Evolutionary conservation across 2,888 invertebrate genomes (phyloP).

Genomic region (Adineta ricciae): DNA sequence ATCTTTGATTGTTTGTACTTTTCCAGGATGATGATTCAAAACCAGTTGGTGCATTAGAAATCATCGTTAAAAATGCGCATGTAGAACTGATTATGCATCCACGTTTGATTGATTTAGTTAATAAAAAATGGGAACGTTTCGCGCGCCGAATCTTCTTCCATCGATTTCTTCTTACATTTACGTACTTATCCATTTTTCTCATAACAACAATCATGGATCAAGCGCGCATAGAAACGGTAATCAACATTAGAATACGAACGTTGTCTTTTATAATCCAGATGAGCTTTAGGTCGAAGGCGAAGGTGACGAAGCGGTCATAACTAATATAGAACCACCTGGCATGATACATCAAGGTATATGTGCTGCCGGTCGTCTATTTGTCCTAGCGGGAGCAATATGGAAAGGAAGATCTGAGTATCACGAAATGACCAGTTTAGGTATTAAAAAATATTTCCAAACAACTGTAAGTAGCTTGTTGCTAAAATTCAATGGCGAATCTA

Average conservation of each 20-base stretch:
- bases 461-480: not conserved
- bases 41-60: not conserved
- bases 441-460: not conserved
- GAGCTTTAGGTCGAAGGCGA: not conserved
- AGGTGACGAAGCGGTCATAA: not conserved
- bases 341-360: not conserved
- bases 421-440: not conserved
- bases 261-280: too few relatives aligned
- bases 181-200: not conserved
- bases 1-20: too few relatives aligned
- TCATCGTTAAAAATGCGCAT: not conserved
- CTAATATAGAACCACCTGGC: not conserved
- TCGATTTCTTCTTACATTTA: not conserved
- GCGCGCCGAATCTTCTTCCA: not conserved
- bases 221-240: not conserved
- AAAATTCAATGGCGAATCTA: too few relatives aligned
- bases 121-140: conserved; percentile 18
- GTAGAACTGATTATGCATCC: conserved; percentile 12
- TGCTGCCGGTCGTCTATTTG: not conserved
- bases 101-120: not conserved
- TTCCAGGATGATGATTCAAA: not conserved
- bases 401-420: not conserved
- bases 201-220: not conserved
- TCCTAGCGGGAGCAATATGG: not conserved
- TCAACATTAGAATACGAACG: too few relatives aligned